phyloP scores from a whole-genome alignment of 2,113 vertebrate genomes.

The Entelurus aequoreus region DNA sequence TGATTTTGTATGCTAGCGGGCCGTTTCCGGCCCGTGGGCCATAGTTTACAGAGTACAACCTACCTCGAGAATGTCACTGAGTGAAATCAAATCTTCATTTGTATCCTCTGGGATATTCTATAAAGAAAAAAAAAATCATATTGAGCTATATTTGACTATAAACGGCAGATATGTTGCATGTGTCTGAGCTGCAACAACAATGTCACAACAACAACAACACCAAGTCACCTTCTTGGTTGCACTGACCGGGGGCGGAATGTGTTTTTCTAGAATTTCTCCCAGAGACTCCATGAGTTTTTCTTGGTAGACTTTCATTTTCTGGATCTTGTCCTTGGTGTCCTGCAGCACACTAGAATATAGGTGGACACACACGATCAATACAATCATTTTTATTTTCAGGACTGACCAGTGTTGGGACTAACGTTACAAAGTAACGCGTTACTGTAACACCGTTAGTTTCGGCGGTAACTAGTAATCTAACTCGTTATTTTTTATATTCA shows the following conservation, averaged over 20 bases:
- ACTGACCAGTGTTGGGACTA: too few species aligned
- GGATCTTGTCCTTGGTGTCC: constrained; percentile 67
- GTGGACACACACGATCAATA: background rate
- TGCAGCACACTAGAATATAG: constrained; percentile 49
- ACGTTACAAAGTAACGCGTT: too few species aligned
- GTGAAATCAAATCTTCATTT: constrained; percentile 55
- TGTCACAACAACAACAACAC: background rate
- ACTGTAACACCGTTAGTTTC: too few species aligned
- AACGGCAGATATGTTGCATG: background rate
- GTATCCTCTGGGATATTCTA: constrained; percentile 32
- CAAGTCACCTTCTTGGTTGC: constrained; percentile 60
- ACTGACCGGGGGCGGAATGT: constrained; percentile 57
- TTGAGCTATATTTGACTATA: background rate
- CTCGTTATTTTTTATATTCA: too few species aligned
- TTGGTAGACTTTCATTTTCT: constrained; percentile 65
- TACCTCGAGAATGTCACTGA: constrained; percentile 74
- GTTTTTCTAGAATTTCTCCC: constrained; percentile 61
- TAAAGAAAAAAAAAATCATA: constrained; percentile 16
- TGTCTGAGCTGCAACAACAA: background rate
- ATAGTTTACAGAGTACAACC: constrained; percentile 14
- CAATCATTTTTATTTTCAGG: background rate
- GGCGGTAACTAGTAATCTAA: too few species aligned
- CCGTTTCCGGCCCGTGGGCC: too few species aligned
- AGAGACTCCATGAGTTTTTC: constrained; percentile 65
- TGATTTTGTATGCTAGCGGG: too few species aligned